These are phyloP conservation scores for Diarsia dahlii DNA, from an alignment of 2,888 invertebrate genomes.

Conservation along the genomic window DNA sequence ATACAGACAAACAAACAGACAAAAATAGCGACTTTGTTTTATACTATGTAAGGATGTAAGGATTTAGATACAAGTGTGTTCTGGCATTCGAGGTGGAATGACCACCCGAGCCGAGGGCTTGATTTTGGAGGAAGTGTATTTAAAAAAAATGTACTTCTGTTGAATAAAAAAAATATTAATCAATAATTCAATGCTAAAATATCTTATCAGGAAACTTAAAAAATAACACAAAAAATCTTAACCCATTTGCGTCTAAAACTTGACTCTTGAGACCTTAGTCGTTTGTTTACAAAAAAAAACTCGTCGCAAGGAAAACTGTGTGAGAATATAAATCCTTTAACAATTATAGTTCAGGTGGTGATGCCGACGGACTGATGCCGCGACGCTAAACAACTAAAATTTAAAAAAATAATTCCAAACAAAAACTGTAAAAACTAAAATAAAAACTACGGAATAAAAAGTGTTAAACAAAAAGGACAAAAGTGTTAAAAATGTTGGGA, in stretches of 20 bases:
- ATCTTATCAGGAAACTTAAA: not conserved
- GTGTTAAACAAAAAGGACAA: slow-evolving; percentile 9
- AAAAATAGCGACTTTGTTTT: no score
- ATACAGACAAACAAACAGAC: no score
- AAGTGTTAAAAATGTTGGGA: slow-evolving; percentile 78
- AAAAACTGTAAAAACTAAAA: slow-evolving; percentile 4
- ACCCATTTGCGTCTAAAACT: slow-evolving; percentile 46
- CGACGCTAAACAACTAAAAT: slow-evolving; percentile 22
- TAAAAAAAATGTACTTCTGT: no score
- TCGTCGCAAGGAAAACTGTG: slow-evolving; percentile 55
- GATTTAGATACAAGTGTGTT: no score
- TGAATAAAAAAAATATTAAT: no score
- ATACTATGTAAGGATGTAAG: no score
- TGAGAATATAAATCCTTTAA: slow-evolving; percentile 59
- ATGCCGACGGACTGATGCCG: slow-evolving; percentile 65
- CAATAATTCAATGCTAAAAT: not conserved
- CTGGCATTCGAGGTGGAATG: no score
- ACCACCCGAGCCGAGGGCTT: no score
- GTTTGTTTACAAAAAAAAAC: slow-evolving; percentile 49
- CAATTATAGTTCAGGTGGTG: slow-evolving; percentile 68
- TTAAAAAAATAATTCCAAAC: not conserved
- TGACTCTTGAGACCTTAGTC: slow-evolving; percentile 41
- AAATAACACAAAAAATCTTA: not conserved
- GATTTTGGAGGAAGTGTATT: no score
- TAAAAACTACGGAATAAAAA: slow-evolving; percentile 14